Base-by-base conservation (phyloP, 2,888 invertebrate species). In the Acanthococcus lagerstroemiae region DNA sequence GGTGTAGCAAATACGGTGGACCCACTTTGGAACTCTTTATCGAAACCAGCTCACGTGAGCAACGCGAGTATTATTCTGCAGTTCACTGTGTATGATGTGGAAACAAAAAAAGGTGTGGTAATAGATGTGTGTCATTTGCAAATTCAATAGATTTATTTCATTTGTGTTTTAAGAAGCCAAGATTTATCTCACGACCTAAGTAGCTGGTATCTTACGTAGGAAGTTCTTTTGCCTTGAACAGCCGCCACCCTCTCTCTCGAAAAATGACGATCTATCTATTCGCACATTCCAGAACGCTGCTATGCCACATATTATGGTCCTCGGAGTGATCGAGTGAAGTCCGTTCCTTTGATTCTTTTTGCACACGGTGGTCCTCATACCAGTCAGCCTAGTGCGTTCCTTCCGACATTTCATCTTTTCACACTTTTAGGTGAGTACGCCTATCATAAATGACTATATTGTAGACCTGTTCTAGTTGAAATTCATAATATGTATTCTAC, bases 361-460 rank as follows among this genome's bases (percentile, higher is more conserved):
- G 86, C 87, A 1, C 91, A 92, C 77, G 92, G 93, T 55, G 93
- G 92, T 0, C 91, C 91, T 0, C 90, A 92, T 74, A 77, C 81
- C 1, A 79, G 79, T 45, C 85, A 84, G 74, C 78, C 80, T 6
- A 84, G 87, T 73, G 76, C 80, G 0, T 88, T 82, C 73, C 78
- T 80, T 0, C 74, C 55, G 5, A 9, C 19, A 15, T 26, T 55
- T 22, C 55, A 63, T 37, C 58, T 68, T 22, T 68, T 68, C 24
- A 27, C 65, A 30, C 52, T 65, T 48, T 50, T 63, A 26, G 69
- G 69, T 69, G 54, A 50, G 24, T 3, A n/a, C n/a, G n/a, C n/a
- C n/a, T n/a, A n/a, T n/a, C n/a, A n/a, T n/a, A n/a, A 37, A 37
- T 2, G 37, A n/a, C n/a, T 37, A 15, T 37, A 37, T 37, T 9